Percentiles rank a stretch among this genome's conserved stretches.
Evolutionary conservation across 2,113 vertebrate genomes (phyloP).

Genomic region (Camelus bactrianus): DNA sequence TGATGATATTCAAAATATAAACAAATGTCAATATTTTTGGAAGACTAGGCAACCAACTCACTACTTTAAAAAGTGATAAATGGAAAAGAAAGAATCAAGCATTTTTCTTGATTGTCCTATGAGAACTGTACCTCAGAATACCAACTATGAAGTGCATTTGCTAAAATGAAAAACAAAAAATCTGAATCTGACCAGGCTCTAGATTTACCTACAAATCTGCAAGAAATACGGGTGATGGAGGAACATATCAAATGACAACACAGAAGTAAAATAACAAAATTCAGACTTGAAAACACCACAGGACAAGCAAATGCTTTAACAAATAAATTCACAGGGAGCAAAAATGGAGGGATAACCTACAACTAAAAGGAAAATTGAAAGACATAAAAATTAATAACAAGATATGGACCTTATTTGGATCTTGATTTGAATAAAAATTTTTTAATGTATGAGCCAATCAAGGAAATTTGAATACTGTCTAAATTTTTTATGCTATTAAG

Average conservation of each 20-base stretch:
- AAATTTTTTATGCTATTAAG: neutral
- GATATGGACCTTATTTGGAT: neutral
- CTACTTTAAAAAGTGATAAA: slow-evolving; percentile 23
- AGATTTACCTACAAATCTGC: neutral
- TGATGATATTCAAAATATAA: slow-evolving; percentile 36
- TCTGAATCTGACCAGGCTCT: neutral
- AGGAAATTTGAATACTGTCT: neutral
- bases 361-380: neutral
- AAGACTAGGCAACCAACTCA: slow-evolving; percentile 18
- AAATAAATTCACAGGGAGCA: neutral
- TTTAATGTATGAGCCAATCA: neutral
- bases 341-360: neutral
- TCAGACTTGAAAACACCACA: neutral
- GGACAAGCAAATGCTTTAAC: neutral
- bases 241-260: neutral
- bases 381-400: neutral
- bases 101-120: neutral
- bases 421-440: neutral
- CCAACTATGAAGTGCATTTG: neutral
- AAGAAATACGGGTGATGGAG: neutral
- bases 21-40: neutral
- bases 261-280: neutral
- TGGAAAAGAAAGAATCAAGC: neutral
- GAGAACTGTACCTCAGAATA: neutral
- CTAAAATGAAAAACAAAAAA: neutral